These are phyloP conservation scores for Hermodice carunculata DNA, from an alignment of 2,888 invertebrate species.

Conservation along the genomic window DNA sequence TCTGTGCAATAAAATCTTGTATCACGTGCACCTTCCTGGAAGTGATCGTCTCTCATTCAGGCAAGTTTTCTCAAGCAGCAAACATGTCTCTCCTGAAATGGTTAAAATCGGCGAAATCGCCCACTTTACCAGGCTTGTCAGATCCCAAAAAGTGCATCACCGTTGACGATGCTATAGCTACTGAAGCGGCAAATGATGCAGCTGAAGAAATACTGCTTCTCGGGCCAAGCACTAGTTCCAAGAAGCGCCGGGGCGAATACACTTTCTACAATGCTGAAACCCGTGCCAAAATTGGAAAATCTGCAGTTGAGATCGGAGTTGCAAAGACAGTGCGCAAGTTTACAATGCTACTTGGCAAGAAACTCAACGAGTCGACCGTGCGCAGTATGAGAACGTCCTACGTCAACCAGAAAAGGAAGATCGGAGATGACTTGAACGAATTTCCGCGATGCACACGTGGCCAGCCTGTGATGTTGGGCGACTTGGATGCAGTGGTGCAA, in stretches of 20 bases:
- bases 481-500: slow-evolving; percentile 17
- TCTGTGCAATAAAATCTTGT: too few relatives aligned
- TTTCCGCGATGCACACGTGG: slow-evolving; percentile 15
- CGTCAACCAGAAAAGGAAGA: background rate
- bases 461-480: slow-evolving; percentile 19
- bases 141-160: too few relatives aligned
- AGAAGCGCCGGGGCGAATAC: slow-evolving; percentile 9
- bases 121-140: too few relatives aligned
- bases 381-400: slow-evolving; percentile 11
- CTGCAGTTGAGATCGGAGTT: slow-evolving; percentile 8
- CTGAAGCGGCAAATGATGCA: too few relatives aligned
- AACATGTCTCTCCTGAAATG: too few relatives aligned
- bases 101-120: too few relatives aligned
- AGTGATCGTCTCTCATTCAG: too few relatives aligned
- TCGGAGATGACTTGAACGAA: slow-evolving; percentile 6
- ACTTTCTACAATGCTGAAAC: slow-evolving; percentile 10
- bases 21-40: too few relatives aligned
- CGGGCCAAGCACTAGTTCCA: too few relatives aligned
- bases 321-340: slow-evolving; percentile 12
- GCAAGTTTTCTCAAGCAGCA: too few relatives aligned
- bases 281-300: slow-evolving; percentile 11
- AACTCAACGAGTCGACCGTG: slow-evolving; percentile 8
- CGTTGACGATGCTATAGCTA: too few relatives aligned
- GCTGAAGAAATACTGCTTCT: too few relatives aligned
- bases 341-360: slow-evolving; percentile 2